Base-by-base conservation (phyloP, 2,113 vertebrate genomes). In the Nothocercus julius region DNA sequence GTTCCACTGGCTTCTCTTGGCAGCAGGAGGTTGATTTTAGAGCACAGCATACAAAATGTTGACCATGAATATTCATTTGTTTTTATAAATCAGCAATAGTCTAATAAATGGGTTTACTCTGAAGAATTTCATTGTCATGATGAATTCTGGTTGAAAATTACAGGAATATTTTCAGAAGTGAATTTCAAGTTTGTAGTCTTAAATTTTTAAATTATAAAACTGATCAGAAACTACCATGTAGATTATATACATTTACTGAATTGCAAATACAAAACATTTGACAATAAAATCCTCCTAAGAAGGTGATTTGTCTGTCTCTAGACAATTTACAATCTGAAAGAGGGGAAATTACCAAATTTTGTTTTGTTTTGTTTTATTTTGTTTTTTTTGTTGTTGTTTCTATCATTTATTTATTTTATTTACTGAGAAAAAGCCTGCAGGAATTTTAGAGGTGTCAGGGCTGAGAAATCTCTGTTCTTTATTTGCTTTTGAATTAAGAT, bases 41-140 rank as follows among this genome's bases (percentile, higher is more conserved):
- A 95, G 38, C 21, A 70, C 13, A 83, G 63, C 0, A 0, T 44
- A 83, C n/a, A 88, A 82, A 85, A 88, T 53, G 11, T 24, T 92
- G 64, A 56, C n/a, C 25, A 78, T 92, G 76, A 90, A 90, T 95
- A 96, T 93, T 90, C 68, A 92, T 96, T 88, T 93, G 61, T 36
- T 36, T 86, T 92, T 51, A 53, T 77, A 88, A 96, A 90, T 90
- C 54, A 81, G 25, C 30, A 27, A 11, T 20, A 73, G 88, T 90
- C 64, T 74, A 85, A 85, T 80, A 85, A 78, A 67, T 53, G 82
- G 67, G 5, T 53, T 88, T 86, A 69, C 32, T 62, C 54, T 56
- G 76, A 93, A 53, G 7, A 66, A 76, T 8, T 69, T 85, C 7
- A 7, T 20, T 77, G 25, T 77, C 69, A 36, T 1, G 13, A 4